Conservation (phyloP, 2,797 vertebrate genomes). For the Falco naumanni region DNA sequence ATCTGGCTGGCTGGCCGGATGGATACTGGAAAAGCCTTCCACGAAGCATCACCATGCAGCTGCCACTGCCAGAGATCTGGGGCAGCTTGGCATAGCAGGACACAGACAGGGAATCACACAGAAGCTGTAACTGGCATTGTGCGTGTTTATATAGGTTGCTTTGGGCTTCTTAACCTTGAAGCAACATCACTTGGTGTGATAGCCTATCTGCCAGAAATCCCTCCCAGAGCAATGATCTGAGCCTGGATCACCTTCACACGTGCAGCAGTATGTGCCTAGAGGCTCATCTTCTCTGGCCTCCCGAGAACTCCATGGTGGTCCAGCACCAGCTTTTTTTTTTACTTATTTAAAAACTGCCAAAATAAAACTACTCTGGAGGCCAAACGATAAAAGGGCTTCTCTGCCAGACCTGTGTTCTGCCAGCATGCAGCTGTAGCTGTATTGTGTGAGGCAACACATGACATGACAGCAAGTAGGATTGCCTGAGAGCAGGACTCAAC, state of each 20-base stretch:
- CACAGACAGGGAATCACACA: background rate
- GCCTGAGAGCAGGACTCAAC: background rate
- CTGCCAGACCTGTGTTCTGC: background rate
- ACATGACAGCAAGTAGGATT: background rate
- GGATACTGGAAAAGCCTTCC: background rate
- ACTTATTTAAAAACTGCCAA: background rate
- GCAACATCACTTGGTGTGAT: background rate
- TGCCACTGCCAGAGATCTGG: background rate
- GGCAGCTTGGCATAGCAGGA: background rate
- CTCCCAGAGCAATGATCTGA: background rate
- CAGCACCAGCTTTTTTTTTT: background rate
- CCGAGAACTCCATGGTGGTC: background rate
- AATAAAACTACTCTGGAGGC: background rate
- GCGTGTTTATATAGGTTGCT: background rate
- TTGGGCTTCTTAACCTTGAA: background rate
- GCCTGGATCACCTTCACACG: background rate
- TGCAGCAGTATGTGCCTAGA: background rate
- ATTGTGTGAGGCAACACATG: background rate
- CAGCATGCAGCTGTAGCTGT: background rate
- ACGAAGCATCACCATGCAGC: background rate
- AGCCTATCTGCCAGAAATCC: background rate
- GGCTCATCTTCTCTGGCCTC: background rate
- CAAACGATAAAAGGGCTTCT: background rate
- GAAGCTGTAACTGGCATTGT: background rate
- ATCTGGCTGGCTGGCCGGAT: background rate